Evolutionary conservation across 1,140 invertebrate genomes (phyloP).

Genomic region (Sitodiplosis mosellana): DNA sequence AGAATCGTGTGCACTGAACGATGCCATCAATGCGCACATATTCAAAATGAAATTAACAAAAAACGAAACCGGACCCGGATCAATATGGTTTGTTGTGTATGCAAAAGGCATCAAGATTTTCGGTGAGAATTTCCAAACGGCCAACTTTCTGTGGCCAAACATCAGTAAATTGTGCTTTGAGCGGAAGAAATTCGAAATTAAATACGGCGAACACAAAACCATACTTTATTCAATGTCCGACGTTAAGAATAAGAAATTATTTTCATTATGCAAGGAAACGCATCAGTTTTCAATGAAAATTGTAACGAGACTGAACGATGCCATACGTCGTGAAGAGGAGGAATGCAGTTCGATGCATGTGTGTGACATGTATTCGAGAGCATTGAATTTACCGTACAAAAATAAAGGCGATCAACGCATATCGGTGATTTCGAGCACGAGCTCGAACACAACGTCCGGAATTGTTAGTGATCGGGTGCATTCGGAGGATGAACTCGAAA

Average conservation of each 20-base stretch:
- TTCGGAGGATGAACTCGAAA: constrained; percentile 80
- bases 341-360: constrained; percentile 31
- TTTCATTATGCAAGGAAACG: constrained; percentile 73
- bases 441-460: constrained; percentile 86
- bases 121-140: constrained; percentile 41
- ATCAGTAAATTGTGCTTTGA: constrained; percentile 89
- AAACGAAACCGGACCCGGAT: constrained; percentile 49
- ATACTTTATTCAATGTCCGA: constrained; percentile 79
- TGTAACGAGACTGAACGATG: constrained; percentile 61
- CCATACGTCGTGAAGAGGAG: constrained; percentile 54
- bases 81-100: constrained; percentile 63
- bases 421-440: constrained; percentile 79
- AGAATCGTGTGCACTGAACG: constrained; percentile 67
- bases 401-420: constrained; percentile 60
- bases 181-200: constrained; percentile 92
- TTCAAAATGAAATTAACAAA: constrained; percentile 74
- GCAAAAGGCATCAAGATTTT: constrained; percentile 73
- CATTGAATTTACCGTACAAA: constrained; percentile 37
- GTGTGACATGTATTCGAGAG: constrained; percentile 45
- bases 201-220: constrained; percentile 70
- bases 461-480: constrained; percentile 88
- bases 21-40: constrained; percentile 81
- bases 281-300: constrained; percentile 91
- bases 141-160: constrained; percentile 77
- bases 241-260: constrained; percentile 77